Base-by-base conservation (phyloP, 2,888 invertebrate species). In the Pristionchus mayeri region DNA sequence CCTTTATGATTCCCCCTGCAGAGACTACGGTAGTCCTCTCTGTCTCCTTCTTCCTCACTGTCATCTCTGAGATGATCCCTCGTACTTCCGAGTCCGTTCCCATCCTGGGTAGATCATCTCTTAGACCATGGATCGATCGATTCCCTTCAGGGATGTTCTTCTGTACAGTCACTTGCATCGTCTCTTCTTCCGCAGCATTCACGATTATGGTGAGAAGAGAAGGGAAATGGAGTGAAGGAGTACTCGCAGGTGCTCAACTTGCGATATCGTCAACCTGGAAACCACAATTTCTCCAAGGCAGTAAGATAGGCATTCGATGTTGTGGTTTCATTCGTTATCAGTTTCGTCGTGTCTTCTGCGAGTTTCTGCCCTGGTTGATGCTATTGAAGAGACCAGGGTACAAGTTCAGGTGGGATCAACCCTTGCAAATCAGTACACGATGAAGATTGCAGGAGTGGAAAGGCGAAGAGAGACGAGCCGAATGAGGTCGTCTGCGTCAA, bases 11-110 rank as follows among this genome's bases (percentile, higher is more conserved):
- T n/a, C n/a, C n/a, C n/a, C 0, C 84, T 90, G 54, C 85, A 91
- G 91, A 91, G 84, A 91, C 90, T 3, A 91, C 91, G 13, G 90
- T 91, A 37, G 86, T 91, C 3, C 95, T 97, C 94, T 97, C 97
- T 94, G 95, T 97, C 95, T 97, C 97, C 95, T 97, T 97, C 94
- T 97, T 97, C 95, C 95, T 97, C 95, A 96, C 97, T 95, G 96
- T 97, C 95, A 97, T 97, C 94, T 97, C 97, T 92, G 97, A 97
- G 95, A 97, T 96, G 95, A 96, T 97, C 95, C 97, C 98, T 94
- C 97, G 97, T 78, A 98, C 98, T 94, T 98, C 98, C 97, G 91
- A 89, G 86, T 87, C 89, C 24, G 88, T 90, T 7, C 90, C 90
- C 0, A 60, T 90, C 2, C 80, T 90, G 16, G 90, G 90, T 89